A percentile compares a stretch with the other conserved stretches of the same genome.
These are phyloP conservation scores for Planococcus citri DNA, from an alignment of 1,140 invertebrate species.

Conservation along the genomic window DNA sequence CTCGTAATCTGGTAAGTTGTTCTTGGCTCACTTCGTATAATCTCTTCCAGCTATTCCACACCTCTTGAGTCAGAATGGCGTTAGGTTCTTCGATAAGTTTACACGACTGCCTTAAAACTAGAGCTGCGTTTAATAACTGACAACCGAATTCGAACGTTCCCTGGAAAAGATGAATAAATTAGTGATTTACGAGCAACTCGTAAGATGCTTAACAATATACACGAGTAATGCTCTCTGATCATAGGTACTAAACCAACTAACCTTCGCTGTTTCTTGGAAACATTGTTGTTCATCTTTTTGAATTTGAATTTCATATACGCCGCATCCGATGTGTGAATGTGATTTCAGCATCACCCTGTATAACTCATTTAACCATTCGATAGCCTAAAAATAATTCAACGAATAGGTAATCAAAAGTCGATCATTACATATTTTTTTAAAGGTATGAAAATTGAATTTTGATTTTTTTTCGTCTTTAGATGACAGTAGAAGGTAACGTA, in stretches of 20 bases:
- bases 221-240: background rate
- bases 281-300: conserved; percentile 62
- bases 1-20: conserved; percentile 59
- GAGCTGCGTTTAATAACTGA: conserved; percentile 58
- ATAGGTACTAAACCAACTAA: conserved; percentile 33
- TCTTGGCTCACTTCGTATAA: conserved; percentile 58
- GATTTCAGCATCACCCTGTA: conserved; percentile 53
- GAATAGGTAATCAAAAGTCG: conserved; percentile 16
- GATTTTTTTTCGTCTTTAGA: conserved; percentile 3
- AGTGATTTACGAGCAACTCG: background rate
- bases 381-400: conserved; percentile 39
- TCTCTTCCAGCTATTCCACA: conserved; percentile 54
- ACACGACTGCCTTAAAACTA: conserved; percentile 57
- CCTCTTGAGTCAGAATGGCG: conserved; percentile 37
- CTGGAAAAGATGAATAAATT: conserved; percentile 33
- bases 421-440: background rate
- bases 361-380: conserved; percentile 59
- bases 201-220: background rate
- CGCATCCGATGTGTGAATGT: conserved; percentile 57
- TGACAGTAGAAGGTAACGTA: no score
- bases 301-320: conserved; percentile 53
- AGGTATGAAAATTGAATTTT: background rate
- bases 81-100: conserved; percentile 48
- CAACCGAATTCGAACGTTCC: conserved; percentile 67
- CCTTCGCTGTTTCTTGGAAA: conserved; percentile 63